Conservation (phyloP, 2,888 invertebrate genomes). For the Megaustenia siamemsis region DNA sequence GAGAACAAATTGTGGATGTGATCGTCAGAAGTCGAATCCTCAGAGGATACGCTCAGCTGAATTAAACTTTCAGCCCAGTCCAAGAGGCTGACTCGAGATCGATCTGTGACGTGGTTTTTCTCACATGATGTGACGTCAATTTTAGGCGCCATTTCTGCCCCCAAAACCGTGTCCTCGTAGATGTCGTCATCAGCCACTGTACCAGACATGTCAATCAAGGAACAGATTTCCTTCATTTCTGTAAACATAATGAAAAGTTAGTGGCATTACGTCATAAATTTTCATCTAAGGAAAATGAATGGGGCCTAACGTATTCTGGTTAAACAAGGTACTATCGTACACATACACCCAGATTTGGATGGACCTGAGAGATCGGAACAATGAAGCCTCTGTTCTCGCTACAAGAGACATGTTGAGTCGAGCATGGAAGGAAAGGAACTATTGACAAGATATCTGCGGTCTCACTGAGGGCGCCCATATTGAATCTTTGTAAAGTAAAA, state of each 20-base stretch:
- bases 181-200: not conserved
- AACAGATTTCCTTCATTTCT: slow-evolving; percentile 37
- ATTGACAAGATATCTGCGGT: too few species aligned
- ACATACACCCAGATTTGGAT: too few species aligned
- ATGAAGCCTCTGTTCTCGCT: too few species aligned
- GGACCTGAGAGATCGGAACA: too few species aligned
- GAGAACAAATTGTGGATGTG: not conserved
- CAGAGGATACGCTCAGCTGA: not conserved
- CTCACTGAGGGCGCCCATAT: too few species aligned
- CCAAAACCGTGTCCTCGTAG: not conserved
- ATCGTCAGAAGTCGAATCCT: not conserved
- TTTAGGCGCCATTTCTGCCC: not conserved
- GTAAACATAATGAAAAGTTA: not conserved
- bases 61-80: slow-evolving; percentile 17
- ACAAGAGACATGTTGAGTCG: too few species aligned
- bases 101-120: not conserved
- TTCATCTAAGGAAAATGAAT: too few species aligned
- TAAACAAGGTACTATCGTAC: too few species aligned
- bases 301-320: too few species aligned
- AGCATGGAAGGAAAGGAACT: too few species aligned
- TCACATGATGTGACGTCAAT: not conserved
- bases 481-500: too few species aligned
- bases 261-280: too few species aligned
- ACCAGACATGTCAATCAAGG: slow-evolving; percentile 12
- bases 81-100: not conserved